phyloP scores from a whole-genome alignment of 2,888 invertebrate species.

The Leucophenga montana region DNA sequence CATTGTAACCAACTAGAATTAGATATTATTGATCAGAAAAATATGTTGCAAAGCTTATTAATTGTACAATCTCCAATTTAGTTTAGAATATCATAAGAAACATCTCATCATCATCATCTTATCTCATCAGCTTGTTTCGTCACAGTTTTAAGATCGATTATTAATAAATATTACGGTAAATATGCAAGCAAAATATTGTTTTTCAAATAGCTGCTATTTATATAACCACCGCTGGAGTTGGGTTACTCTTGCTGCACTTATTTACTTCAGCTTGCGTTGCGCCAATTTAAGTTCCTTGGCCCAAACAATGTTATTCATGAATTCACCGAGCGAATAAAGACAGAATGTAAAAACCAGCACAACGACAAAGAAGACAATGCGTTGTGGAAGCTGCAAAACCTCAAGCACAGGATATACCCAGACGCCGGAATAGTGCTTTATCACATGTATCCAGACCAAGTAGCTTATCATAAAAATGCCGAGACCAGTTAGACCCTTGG shows the following conservation, averaged over 20 bases:
- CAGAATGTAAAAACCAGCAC: constrained; percentile 77
- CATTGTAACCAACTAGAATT: no score
- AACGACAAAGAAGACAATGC: constrained; percentile 82
- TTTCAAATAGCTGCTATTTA: no score
- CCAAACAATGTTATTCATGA: constrained; percentile 82
- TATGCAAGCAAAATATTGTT: no score
- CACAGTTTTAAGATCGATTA: no score
- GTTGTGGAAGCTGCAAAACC: constrained; percentile 82
- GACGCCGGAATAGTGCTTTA: constrained; percentile 82
- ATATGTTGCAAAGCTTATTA: constrained; percentile 32
- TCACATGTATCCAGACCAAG: constrained; percentile 85
- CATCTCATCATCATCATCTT: not conserved
- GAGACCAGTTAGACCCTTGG: constrained; percentile 78
- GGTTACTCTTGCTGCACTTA: no score
- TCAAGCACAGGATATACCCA: constrained; percentile 96
- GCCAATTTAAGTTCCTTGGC: constrained; percentile 77
- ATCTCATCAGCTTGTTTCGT: no score
- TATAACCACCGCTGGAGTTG: no score
- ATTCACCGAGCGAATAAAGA: constrained; percentile 83
- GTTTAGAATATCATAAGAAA: constrained; percentile 51
- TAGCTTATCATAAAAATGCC: constrained; percentile 81
- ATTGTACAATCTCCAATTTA: constrained; percentile 20
- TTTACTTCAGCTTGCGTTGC: constrained; percentile 69
- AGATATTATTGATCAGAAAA: constrained; percentile 51
- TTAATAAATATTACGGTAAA: no score